phyloP scores from a whole-genome alignment of 23 tunicate species.

The Trididemnum nubilum region DNA sequence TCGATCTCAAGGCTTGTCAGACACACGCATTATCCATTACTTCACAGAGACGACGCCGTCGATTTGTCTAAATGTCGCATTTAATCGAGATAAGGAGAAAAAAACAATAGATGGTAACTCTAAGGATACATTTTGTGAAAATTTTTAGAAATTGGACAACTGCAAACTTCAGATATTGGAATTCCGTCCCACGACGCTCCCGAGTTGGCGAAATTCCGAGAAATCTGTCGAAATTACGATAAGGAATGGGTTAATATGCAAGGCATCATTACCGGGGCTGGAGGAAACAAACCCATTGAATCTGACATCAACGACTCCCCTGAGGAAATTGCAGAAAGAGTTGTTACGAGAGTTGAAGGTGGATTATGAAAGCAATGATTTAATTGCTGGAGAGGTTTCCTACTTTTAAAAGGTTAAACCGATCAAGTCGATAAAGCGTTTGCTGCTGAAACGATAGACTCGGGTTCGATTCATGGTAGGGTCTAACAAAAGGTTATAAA shows the following conservation, averaged over 20 bases:
- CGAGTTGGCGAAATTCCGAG: constrained; percentile 36
- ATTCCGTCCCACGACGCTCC: constrained; percentile 54
- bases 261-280: constrained; percentile 61
- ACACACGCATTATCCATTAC: too few relatives aligned
- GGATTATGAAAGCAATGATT: too few relatives aligned
- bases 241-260: constrained; percentile 78
- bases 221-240: constrained; percentile 44
- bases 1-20: too few relatives aligned
- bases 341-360: constrained; percentile 56
- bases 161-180: constrained; percentile 33
- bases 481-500: background rate
- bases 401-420: background rate
- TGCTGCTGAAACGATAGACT: background rate
- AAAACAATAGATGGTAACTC: too few relatives aligned
- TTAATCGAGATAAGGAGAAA: too few relatives aligned
- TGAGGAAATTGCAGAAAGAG: constrained; percentile 18
- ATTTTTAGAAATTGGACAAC: constrained; percentile 48
- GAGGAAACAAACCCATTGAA: constrained; percentile 49
- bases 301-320: constrained; percentile 43
- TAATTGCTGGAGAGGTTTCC: too few relatives aligned
- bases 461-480: background rate
- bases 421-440: background rate
- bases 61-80: too few relatives aligned
- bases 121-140: too few relatives aligned
- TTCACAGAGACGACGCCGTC: too few relatives aligned